Evolutionary conservation across 2,888 invertebrate species (phyloP), one percentile per base, ranked within the genome.

Genomic region (Pediacus dermestoides): DNA sequence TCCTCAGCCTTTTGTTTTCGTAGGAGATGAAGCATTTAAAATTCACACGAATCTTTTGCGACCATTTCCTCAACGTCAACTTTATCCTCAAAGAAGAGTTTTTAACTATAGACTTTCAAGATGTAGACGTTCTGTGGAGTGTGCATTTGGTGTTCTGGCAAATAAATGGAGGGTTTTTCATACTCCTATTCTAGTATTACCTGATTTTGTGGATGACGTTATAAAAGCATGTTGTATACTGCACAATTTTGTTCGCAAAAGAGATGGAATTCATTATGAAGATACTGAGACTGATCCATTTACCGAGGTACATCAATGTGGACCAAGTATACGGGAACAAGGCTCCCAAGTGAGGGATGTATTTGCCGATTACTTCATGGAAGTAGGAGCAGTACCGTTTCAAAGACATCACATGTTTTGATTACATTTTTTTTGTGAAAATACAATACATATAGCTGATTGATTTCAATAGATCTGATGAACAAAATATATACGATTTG

Each of bases 131-230:
- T 44, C 36, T 13, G 48, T 55, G 9, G 54, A 58, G 38, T 53
- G 53, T 38, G 33, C 46, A 21, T 61, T 60, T 47, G 60, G 55
- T 27, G 57, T 60, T 39, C 36, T 58, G 22, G 44, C 55, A 40
- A 60, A 56, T 44, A 60, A 52, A 34, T 54, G 53, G 46, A 11
- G 45, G 31, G 51, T 53, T 36, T 48, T 49, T 27, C 46, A 48
- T 27, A 46, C 55, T 31, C 32, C 58, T 13, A 31, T 44, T 25
- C 25, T 36, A 21, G 33, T 44, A 18, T 15, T 39, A 31, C 35
- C 28, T 4, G 31, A 42, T 22, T 26, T 30, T 34, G 35, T 16
- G 16, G 42, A 38, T 30, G 15, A 31, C 15, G 34, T 42, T 10
- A 33, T 43, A 16, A 45, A 43, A 16, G 37, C 42, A 26, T 39